Conservation (phyloP, 2,888 invertebrate species). For the Lasioglossum morio region DNA sequence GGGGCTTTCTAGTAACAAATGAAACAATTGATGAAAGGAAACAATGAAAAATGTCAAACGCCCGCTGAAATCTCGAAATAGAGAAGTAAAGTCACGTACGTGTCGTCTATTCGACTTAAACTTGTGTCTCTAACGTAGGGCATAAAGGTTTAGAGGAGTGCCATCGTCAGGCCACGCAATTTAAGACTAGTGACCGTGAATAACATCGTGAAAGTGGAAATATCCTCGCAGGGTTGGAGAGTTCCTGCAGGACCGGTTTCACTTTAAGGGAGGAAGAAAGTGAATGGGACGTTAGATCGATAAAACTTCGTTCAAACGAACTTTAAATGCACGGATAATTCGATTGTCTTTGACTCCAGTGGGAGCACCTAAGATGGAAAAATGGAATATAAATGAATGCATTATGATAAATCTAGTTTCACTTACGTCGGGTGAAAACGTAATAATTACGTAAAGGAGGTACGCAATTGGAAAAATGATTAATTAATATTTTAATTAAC, state of each 20-base stretch:
- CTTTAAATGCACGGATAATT: slow-evolving; percentile 70
- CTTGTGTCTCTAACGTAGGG: not conserved
- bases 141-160: not conserved
- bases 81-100: not conserved
- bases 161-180: not conserved
- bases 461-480: not conserved
- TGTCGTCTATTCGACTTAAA: not conserved
- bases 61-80: not conserved
- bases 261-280: slow-evolving; percentile 54
- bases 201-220: slow-evolving; percentile 12
- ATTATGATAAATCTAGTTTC: slow-evolving; percentile 63
- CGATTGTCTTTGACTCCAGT: slow-evolving; percentile 67
- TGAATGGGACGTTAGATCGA: slow-evolving; percentile 66
- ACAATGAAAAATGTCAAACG: not conserved
- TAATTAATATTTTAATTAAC: too few species aligned
- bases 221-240: slow-evolving; percentile 21
- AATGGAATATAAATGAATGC: slow-evolving; percentile 1
- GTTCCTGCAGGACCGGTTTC: slow-evolving; percentile 34
- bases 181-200: slow-evolving; percentile 5
- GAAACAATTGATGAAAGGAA: not conserved
- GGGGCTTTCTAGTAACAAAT: not conserved
- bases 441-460: too few species aligned
- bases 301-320: slow-evolving; percentile 66
- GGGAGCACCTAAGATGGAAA: slow-evolving; percentile 59
- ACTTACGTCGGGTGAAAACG: slow-evolving; percentile 18